Base-by-base conservation (phyloP, 2,888 invertebrate species). In the Calliopum simillimum region DNA sequence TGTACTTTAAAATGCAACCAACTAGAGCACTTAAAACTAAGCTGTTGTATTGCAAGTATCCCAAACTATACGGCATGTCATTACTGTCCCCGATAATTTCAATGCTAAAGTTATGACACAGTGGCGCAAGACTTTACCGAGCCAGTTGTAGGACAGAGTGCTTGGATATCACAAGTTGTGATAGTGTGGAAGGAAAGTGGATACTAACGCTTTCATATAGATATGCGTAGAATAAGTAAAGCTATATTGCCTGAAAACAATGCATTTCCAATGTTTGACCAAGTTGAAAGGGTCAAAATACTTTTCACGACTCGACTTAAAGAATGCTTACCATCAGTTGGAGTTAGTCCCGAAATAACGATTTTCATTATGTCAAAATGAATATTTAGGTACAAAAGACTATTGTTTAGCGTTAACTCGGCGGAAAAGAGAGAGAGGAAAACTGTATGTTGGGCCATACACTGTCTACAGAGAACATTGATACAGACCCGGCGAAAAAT, bases 141-240 rank as follows among this genome's bases (percentile, higher is more conserved):
- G 21, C 62, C 70, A n/a, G n/a, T n/a, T n/a, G n/a, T n/a, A n/a
- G n/a, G n/a, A n/a, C n/a, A n/a, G n/a, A 79, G 79, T 47, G 47
- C 68, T 33, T 84, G 83, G 81, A 76, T 85, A 71, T 80, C 82
- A 74, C 78, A 81, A 11, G 77, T 84, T 5, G 81, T 82, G 2
- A 70, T 81, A 25, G 78, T 80, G n/a, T 77, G 80, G 49, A 81
- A 82, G 68, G 74, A 74, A 56, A 74, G 77, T 70, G 79, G 76
- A 4, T 79, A 79, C 33, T 77, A 83, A 43, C 71, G 81, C 13
- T 75, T 84, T 33, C 82, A 83, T 71, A 71, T 84, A 19, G 83
- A 84, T 71, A 84, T 84, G 79, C 73, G 80, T 11, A 71, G 82
- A 44, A 76, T 81, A 70, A 84, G 84, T 73, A 74, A 70, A 51